Percentiles rank a stretch among this genome's conserved stretches.
phyloP scores from a whole-genome alignment of 2,113 vertebrate genomes.

The Calonectris borealis region DNA sequence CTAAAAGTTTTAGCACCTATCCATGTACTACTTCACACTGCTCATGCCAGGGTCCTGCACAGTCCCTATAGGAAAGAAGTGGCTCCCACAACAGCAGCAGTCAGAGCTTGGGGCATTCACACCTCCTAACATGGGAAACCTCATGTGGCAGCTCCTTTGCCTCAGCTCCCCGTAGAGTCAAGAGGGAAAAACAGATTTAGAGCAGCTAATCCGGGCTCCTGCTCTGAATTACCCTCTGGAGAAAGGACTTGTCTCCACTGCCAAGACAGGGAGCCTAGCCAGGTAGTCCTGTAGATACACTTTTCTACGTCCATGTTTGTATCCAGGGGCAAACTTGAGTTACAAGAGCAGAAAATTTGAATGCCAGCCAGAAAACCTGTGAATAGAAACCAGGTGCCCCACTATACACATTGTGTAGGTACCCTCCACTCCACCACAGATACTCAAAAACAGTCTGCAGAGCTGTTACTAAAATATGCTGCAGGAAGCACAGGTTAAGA shows the following conservation, averaged over 20 bases:
- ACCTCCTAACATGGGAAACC: neutral
- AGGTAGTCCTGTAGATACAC: neutral
- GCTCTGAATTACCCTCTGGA: neutral
- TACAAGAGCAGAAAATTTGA: neutral
- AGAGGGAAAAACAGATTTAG: neutral
- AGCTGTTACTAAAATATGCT: neutral
- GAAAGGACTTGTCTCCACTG: neutral
- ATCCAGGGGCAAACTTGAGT: neutral
- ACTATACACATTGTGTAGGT: rapidly evolving
- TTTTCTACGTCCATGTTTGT: neutral
- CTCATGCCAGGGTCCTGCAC: neutral
- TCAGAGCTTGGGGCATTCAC: neutral
- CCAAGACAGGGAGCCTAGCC: neutral
- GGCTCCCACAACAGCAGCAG: neutral
- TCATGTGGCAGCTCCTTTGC: neutral
- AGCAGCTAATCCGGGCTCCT: neutral
- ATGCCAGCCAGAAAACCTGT: neutral
- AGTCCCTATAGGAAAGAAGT: neutral
- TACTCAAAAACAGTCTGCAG: neutral
- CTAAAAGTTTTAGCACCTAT: neutral
- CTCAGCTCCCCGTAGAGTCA: neutral
- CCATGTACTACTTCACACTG: neutral
- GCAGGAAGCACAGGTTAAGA: conserved; percentile 1
- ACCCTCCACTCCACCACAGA: neutral
- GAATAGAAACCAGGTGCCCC: rapidly evolving